Conservation (phyloP, 2,113 vertebrate genomes). For the Phylloscopus whistleri region DNA sequence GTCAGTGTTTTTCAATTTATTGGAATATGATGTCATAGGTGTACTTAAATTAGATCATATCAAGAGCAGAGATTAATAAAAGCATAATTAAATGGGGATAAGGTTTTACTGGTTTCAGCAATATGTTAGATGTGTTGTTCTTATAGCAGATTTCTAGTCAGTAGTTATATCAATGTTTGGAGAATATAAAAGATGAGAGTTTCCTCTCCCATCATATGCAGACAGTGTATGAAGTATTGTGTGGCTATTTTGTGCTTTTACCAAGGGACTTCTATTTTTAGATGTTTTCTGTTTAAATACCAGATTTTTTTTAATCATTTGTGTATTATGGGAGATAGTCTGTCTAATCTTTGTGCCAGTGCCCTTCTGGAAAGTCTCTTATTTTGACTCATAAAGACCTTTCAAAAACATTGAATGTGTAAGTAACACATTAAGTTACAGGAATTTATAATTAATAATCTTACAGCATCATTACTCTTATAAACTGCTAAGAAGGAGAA, state of each 20-base stretch:
- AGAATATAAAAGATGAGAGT: neutral
- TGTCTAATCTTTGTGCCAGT: neutral
- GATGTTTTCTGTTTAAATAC: neutral
- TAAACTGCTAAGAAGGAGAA: neutral
- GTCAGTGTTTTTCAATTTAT: constrained; percentile 41
- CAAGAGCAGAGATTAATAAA: constrained; percentile 30
- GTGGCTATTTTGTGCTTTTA: neutral
- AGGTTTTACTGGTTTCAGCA: constrained; percentile 15
- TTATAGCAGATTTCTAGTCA: neutral
- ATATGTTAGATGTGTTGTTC: neutral
- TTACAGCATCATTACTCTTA: neutral
- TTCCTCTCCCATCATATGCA: neutral
- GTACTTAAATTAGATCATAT: neutral
- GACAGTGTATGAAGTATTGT: neutral
- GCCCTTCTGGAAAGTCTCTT: neutral
- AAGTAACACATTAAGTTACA: neutral
- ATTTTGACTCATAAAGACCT: neutral
- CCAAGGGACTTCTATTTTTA: neutral
- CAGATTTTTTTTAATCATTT: neutral
- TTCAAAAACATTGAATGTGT: neutral
- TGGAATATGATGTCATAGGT: constrained; percentile 22
- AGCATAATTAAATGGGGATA: neutral
- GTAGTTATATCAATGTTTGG: neutral
- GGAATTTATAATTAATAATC: neutral
- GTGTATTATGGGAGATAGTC: neutral